Conservation (phyloP, 2,797 vertebrate species). For the Coranthus polyacanthus region DNA sequence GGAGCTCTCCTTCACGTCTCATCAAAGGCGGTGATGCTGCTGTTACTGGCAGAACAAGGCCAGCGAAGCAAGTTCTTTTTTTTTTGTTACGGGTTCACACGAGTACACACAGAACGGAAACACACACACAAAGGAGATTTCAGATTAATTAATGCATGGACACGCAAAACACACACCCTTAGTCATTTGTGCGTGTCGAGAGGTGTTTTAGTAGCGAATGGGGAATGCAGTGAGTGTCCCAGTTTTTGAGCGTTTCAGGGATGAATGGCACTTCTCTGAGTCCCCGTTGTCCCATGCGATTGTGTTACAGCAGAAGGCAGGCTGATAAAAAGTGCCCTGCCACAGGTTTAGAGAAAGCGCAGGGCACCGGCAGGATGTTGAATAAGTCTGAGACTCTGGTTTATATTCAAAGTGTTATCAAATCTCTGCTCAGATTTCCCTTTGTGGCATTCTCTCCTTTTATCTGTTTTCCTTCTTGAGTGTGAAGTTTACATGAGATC, state of each 20-base stretch:
- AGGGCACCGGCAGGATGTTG: constrained; percentile 30
- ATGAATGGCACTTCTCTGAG: constrained; percentile 53
- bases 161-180: constrained; percentile 11
- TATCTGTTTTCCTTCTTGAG: constrained; percentile 28
- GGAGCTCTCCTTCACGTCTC: constrained; percentile 34
- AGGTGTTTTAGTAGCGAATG: constrained; percentile 28
- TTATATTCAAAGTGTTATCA: constrained; percentile 47
- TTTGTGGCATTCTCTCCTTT: constrained; percentile 29
- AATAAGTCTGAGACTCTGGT: constrained; percentile 33
- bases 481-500: constrained; percentile 26
- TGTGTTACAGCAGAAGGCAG: constrained; percentile 51
- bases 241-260: constrained; percentile 48
- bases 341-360: constrained; percentile 42
- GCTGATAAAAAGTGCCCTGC: constrained; percentile 56
- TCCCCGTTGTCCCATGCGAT: constrained; percentile 40
- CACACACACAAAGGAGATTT: constrained; percentile 2
- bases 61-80: constrained; percentile 8
- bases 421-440: constrained; percentile 25
- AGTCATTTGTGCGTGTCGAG: constrained; percentile 25
- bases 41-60: constrained; percentile 53
- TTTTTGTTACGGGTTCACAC: constrained; percentile 17
- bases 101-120: no score
- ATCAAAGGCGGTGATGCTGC: constrained; percentile 9
- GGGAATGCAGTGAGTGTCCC: constrained; percentile 51
- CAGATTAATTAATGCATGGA: constrained; percentile 31